Evolutionary conservation across 1,140 invertebrate genomes (phyloP).

Genomic region (Drosophila pruinosa): DNA sequence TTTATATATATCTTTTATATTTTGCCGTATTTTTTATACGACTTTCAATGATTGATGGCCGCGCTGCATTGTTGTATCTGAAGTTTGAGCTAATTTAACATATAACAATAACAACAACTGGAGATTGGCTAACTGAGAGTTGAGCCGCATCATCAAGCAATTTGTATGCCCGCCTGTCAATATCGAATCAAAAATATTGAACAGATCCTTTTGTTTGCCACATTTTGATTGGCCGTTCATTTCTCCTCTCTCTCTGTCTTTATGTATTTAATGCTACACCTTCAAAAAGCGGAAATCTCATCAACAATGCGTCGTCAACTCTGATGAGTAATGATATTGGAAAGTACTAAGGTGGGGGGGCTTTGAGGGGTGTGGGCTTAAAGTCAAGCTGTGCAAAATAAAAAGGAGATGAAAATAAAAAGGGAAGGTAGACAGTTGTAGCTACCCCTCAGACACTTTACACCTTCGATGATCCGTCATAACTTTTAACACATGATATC

Average conservation of each 20-base stretch:
- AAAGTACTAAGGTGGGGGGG: slow-evolving; percentile 35
- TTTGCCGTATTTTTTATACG: not conserved
- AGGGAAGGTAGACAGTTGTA: slow-evolving; percentile 18
- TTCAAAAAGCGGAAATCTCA: slow-evolving; percentile 62
- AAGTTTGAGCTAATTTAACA: slow-evolving; percentile 77
- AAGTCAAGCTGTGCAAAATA: slow-evolving; percentile 77
- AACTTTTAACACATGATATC: slow-evolving; percentile 82
- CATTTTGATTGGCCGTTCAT: slow-evolving; percentile 60
- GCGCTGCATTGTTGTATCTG: slow-evolving; percentile 60
- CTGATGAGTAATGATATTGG: slow-evolving; percentile 70
- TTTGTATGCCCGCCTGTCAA: slow-evolving; percentile 77
- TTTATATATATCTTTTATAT: slow-evolving; percentile 1
- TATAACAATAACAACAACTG: slow-evolving; percentile 64
- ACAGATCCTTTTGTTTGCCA: slow-evolving; percentile 68
- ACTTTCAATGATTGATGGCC: slow-evolving; percentile 65
- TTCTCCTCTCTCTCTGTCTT: not conserved
- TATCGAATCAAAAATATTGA: slow-evolving; percentile 68
- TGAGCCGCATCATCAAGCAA: slow-evolving; percentile 47
- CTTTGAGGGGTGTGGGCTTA: not conserved
- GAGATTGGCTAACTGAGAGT: slow-evolving; percentile 25
- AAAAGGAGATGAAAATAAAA: slow-evolving; percentile 36
- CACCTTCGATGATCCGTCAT: slow-evolving; percentile 79
- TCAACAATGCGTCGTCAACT: slow-evolving; percentile 63
- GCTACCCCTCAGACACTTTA: slow-evolving; percentile 68
- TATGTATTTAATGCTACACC: slow-evolving; percentile 38